phyloP scores from a whole-genome alignment of 2,797 vertebrate species.

The Alfaro cultratus region DNA sequence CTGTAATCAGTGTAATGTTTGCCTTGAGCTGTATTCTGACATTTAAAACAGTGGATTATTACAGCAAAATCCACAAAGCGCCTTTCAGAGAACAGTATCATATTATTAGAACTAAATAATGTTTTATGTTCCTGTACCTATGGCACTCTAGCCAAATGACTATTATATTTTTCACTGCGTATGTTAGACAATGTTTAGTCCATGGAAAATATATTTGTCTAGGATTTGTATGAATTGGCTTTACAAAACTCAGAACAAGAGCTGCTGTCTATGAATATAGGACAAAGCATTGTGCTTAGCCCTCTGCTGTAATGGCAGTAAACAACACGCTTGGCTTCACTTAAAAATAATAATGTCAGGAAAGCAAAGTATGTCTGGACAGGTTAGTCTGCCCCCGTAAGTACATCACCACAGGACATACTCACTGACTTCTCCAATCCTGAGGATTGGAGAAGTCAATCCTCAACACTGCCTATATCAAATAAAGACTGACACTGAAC shows the following conservation, averaged over 20 bases:
- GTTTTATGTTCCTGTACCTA: constrained; percentile 45
- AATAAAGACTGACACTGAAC: constrained; percentile 2
- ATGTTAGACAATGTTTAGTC: constrained; percentile 38
- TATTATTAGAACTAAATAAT: constrained; percentile 56
- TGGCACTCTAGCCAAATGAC: constrained; percentile 24
- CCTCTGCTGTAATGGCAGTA: constrained; percentile 6
- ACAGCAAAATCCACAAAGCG: constrained; percentile 52
- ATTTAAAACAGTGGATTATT: constrained; percentile 72
- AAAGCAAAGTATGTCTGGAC: constrained; percentile 11
- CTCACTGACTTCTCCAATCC: constrained; percentile 11
- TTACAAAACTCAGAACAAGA: constrained; percentile 34
- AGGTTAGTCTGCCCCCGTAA: constrained; percentile 19
- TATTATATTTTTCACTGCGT: constrained; percentile 27
- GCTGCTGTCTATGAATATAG: constrained; percentile 25
- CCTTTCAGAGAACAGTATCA: constrained; percentile 49
- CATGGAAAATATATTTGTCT: constrained; percentile 30
- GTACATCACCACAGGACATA: constrained; percentile 14
- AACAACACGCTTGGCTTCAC: constrained; percentile 23
- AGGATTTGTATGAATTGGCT: constrained; percentile 46
- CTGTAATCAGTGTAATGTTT: constrained; percentile 68
- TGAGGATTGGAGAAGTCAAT: neutral
- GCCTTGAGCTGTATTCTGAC: constrained; percentile 66
- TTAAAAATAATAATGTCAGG: constrained; percentile 27
- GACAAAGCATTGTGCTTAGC: constrained; percentile 19
- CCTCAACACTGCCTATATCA: no score